Evolutionary conservation across 2,113 vertebrate species (phyloP).

Genomic region (Collichthys lucidus): DNA sequence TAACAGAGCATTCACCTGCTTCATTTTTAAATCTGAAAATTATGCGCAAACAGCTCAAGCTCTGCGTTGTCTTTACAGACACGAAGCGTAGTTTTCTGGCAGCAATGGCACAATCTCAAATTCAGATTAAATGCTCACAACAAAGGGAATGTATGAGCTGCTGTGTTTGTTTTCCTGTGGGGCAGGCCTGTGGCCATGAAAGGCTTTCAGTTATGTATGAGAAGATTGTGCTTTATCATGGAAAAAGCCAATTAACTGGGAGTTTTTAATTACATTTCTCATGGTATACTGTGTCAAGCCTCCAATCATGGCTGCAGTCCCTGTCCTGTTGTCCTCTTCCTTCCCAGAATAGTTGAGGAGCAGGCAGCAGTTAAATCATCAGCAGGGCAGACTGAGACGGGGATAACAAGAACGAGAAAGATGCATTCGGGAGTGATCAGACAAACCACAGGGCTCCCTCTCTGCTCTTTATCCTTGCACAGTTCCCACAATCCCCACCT

Average conservation of each 20-base stretch:
- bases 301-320: conserved; percentile 64
- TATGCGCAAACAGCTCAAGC: background rate
- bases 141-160: conserved; percentile 70
- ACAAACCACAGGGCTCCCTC: conserved; percentile 73
- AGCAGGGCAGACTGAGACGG: conserved; percentile 48
- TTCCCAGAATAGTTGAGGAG: conserved; percentile 41
- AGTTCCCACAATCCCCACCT: conserved; percentile 77
- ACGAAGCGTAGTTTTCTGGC: conserved; percentile 43
- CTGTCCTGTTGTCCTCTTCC: conserved; percentile 62
- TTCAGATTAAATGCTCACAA: conserved; percentile 70
- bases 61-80: conserved; percentile 17
- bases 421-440: conserved; percentile 73
- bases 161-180: conserved; percentile 67
- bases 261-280: conserved; percentile 79
- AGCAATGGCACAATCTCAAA: conserved; percentile 26
- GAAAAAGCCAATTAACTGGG: conserved; percentile 80
- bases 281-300: conserved; percentile 52
- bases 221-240: conserved; percentile 78
- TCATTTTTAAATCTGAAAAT: background rate
- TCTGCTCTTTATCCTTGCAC: conserved; percentile 75
- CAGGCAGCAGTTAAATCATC: conserved; percentile 66
- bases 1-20: background rate
- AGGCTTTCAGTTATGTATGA: conserved; percentile 70
- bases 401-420: conserved; percentile 73
- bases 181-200: conserved; percentile 71